These are phyloP conservation scores for Yponomeuta sedellus DNA, from an alignment of 2,888 invertebrate genomes.

Conservation along the genomic window DNA sequence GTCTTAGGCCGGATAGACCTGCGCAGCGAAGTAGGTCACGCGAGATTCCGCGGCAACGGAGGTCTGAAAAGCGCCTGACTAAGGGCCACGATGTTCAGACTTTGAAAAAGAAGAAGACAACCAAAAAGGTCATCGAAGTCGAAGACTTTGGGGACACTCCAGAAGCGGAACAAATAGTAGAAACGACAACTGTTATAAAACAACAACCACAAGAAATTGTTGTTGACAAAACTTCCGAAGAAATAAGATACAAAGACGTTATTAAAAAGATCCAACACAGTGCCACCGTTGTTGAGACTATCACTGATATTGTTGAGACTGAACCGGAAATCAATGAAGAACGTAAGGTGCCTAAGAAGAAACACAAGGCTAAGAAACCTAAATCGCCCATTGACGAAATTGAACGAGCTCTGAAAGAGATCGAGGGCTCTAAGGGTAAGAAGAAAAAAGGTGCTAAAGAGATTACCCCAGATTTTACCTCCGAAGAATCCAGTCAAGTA, in stretches of 20 bases:
- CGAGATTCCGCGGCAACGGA: conserved; percentile 52
- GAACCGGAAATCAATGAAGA: conserved; percentile 29
- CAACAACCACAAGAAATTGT: not conserved
- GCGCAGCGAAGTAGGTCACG: conserved; percentile 51
- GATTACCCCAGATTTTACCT: not conserved
- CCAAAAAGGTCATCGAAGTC: conserved; percentile 60
- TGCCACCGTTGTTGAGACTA: conserved; percentile 43
- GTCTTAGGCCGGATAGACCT: conserved; percentile 27
- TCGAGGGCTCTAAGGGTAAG: conserved; percentile 52
- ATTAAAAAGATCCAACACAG: conserved; percentile 49
- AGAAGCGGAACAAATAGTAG: conserved; percentile 28
- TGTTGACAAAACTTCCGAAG: not conserved
- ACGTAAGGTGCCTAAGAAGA: conserved; percentile 55
- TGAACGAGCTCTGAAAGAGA: conserved; percentile 63
- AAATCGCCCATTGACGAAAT: conserved; percentile 59
- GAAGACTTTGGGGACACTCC: conserved; percentile 56
- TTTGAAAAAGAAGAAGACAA: conserved; percentile 55
- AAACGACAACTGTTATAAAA: conserved; percentile 17
- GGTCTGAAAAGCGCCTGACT: conserved; percentile 52
- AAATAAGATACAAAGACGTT: not conserved
- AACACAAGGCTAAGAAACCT: conserved; percentile 53
- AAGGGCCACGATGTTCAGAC: conserved; percentile 50
- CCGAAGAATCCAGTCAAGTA: conserved; percentile 8
- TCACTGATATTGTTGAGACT: conserved; percentile 33
- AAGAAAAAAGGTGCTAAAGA: conserved; percentile 43